Evolutionary conservation across 2,888 invertebrate genomes (phyloP), one percentile per base, ranked within the genome.

Genomic region (Erannis defoliaria): DNA sequence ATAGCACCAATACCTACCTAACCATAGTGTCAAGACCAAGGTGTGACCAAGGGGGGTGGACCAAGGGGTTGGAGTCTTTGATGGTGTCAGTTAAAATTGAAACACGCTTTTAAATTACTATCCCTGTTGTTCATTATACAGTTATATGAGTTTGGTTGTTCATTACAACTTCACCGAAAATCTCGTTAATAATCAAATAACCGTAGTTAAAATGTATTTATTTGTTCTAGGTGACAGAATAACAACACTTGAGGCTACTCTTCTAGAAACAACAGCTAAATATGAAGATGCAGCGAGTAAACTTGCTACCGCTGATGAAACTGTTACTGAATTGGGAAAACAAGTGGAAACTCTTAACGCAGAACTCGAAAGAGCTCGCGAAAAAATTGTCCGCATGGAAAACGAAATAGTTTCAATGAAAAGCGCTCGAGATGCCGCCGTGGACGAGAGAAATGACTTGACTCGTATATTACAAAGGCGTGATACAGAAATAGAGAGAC

Each of bases 361-460:
- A 6, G 96, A 97, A 80, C 89, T 96, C 50, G 91, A 93, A 57
- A 95, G 95, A 81, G 85, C 96, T 31, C 94, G 95, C 71, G 94
- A 95, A 62, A 94, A 94, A 67, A 93, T 95, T 42, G 93, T 91
- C 67, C 94, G 93, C 67, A 92, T 94, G 54, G 96, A 97, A 87
- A 93, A 94, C 76, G 96, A 96, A 80, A 91, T 94, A 35, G 90
- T 94, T 19, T 94, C 95, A 40, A 89, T 95, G 70, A 95, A 96
- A 65, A 94, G 95, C 75, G 95, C 96, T 70, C 94, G 96, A 72
- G 96, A 96, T 85, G 88, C 94, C 42, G 94, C 96, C 40, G 90
- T 95, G 54, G 96, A 97, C 79, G 97, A 97, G 84, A 94, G 96
- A 69, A 96, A 97, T 84, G 95, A 95, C 66, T 88, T 97, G 49